Conservation (phyloP, 2,113 vertebrate genomes). For the Crocuta crocuta region DNA sequence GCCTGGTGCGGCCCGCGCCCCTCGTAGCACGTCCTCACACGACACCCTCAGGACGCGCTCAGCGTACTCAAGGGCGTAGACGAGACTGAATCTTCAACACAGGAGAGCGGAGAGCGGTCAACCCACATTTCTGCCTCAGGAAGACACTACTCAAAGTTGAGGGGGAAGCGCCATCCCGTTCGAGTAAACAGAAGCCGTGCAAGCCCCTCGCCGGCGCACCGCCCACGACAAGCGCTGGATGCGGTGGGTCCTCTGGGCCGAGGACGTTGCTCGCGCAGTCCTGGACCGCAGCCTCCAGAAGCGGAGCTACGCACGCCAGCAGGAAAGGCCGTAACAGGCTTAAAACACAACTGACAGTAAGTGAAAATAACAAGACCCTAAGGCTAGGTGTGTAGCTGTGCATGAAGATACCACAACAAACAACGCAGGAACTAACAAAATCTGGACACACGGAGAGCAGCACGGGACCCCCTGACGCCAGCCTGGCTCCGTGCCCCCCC, state of each 20-base stretch:
- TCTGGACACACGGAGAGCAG: accelerated
- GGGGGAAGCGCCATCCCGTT: too few relatives aligned
- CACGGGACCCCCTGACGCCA: accelerated
- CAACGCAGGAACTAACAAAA: background rate
- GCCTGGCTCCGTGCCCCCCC: background rate
- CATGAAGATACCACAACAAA: background rate
- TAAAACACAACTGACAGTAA: background rate
- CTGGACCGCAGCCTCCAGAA: background rate
- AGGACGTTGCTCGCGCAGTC: background rate
- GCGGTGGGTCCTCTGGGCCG: background rate
- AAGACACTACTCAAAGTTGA: background rate
- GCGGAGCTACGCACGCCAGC: accelerated
- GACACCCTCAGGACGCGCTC: background rate
- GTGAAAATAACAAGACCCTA: background rate
- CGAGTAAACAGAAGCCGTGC: background rate
- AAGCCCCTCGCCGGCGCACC: accelerated
- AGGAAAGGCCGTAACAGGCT: background rate
- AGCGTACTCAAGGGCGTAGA: background rate
- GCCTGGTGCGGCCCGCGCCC: too few relatives aligned
- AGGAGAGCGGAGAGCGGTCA: background rate
- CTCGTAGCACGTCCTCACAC: background rate
- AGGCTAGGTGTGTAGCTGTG: accelerated
- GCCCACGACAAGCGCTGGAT: too few relatives aligned
- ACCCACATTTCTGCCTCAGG: too few relatives aligned
- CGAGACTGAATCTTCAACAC: background rate